Base-by-base conservation (phyloP, 2,888 invertebrate genomes). In the Leptarthrus brevirostris region DNA sequence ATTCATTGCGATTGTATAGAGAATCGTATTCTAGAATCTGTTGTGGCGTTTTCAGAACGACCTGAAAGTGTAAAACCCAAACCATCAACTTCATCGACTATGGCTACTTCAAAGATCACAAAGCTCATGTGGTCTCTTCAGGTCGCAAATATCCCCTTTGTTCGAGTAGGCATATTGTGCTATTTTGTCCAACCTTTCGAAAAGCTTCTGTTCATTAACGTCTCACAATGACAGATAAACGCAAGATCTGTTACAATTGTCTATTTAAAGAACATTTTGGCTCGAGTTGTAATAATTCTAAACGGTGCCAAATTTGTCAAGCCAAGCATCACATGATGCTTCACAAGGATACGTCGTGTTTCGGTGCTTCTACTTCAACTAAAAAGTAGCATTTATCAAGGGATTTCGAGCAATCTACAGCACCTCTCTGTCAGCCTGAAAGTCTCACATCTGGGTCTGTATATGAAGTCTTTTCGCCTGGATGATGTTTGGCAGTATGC, bases 181-280 rank as follows among this genome's bases (percentile, higher is more conserved):
- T 24, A 22, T 54, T 54, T 10, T 54, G 54, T 22, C n/a, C n/a
- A 16, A 26, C n/a, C 5, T 54, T 20, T n/a, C 12, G 24, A 24
- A 26, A 22, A 26, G 10, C n/a, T 1, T n/a, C 54, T 4, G 4
- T 22, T 22, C n/a, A 22, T 12, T 8, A 54, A 26, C 20, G 54
- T 10, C 20, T 1, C 10, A 22, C 10, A 1, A 2, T 24, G 3
- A 16, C 24, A 54, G 1, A 6, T 16, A 54, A 54, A 24, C 12
- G 24, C 2, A 54, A 54, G 8, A 16, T 54, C 12, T 54, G 54
- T n/a, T 54, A n/a, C 2, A 54, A 54, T 24, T 54, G 54, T 14
- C 5, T 54, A 12, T n/a, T 8, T 24, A 3, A 4, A 5, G 26
- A 24, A 8, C 54, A 54, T n/a, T 5, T 4, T 1, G 1, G 3